Evolutionary conservation across 2,888 invertebrate species (phyloP), one percentile per base, ranked within the genome.

Genomic region (Pollenia labialis): DNA sequence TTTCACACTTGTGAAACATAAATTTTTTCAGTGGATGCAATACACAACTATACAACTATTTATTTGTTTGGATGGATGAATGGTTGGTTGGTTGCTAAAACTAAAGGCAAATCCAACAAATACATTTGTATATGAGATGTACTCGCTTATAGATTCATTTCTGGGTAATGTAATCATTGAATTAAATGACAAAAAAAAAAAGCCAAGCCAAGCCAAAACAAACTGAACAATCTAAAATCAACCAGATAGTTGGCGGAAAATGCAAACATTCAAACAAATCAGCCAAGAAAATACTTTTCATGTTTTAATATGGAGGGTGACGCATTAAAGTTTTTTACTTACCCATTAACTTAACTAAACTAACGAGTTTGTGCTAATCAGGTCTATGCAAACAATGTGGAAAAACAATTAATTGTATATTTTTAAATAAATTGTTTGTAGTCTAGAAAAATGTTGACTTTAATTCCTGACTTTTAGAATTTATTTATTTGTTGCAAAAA

Each of bases 111-210:
- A 54, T 44, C 4, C 12, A 71, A 52, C 50, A 71, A 54, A 16
- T 71, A 71, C 50, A 54, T 71, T 54, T 18, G 18, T 71, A 42
- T 54, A 54, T 42, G 40, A 68, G 52, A 40, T 71, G 42, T 42
- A n/a, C 4, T 56, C 40, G 18, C 42, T 2, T 46, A 50, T 18
- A 69, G 40, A 79, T 42, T 54, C 68, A 50, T 69, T 58, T 58
- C 68, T 79, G 50, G 18, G 14, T 60, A 79, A 58, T 79, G 69
- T 48, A 79, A 74, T 68, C 68, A 74, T 79, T 79, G 52, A 46
- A 23, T n/a, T 46, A 56, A 50, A 74, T 76, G 68, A 66, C 42
- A 46, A 40, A 42, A 40, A 40, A 42, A 40, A 23, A 75, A 60
- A 60, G 42, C 62, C 66, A 69, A 60, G 44, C 40, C 23, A 60